Base-by-base conservation (phyloP, 2,113 vertebrate genomes). In the Syngnathoides biaculeatus region DNA sequence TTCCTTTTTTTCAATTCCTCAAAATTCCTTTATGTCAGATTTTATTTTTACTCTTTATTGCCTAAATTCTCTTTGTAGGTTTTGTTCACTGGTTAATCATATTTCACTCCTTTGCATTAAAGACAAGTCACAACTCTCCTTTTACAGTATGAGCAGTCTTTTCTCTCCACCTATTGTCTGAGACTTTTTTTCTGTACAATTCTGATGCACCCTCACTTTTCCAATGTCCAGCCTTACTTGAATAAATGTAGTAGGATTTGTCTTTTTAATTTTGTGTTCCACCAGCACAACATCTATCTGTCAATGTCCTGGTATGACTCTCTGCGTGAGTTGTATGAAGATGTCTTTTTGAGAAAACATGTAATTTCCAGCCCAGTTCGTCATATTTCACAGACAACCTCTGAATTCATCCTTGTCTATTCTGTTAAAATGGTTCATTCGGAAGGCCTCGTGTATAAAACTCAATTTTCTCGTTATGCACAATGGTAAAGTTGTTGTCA, bases 161-260 rank as follows among this genome's bases (percentile, higher is more conserved):
- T 82, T 81, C 80, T 78, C 61, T 45, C 48, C 27, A n/a, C 48
- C 20, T 50, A n/a, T 50, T 20, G 48, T 52, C 52, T 15, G 9
- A 65, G 39, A 68, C 81, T 85, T 77, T 77, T 85, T 81, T 42
- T 67, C 30, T 35, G 30, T 67, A 73, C 52, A 62, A 78, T 67
- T 68, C 48, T 40, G 22, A 27, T 39, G 10, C 58, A 17, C 30
- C 3, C 30, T 35, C 30, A 35, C 39, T 55, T 10, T n/a, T 43
- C 26, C 27, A 60, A 39, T 14, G 0, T 22, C 14, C 38, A 17
- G 7, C 13, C 5, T 14, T 57, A 26, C 22, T 40, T 26, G 45
- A 12, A 39, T 30, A 14, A 30, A 30, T 57, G 1, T 59, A 6
- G 5, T 45, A 6, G 15, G 15, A 19, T 47, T 15, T 6, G 4